Evolutionary conservation across 92 coral and sea anemone genomes (phyloP), one percentile per base, ranked within the genome.

Genomic region (Micromussa lordhowensis): DNA sequence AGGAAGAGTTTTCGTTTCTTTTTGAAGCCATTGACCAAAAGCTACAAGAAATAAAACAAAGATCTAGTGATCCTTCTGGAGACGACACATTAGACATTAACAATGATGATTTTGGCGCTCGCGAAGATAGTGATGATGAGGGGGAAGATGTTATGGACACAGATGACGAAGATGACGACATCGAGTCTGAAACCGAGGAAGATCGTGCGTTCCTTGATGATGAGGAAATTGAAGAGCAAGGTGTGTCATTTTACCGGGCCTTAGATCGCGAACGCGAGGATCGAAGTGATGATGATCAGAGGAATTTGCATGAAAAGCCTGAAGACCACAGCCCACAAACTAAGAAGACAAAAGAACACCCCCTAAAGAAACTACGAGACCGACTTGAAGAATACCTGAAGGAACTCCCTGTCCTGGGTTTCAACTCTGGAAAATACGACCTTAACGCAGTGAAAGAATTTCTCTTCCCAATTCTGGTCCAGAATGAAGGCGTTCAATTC

Each of bases 391-490:
- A 66, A 19, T 92, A 84, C 72, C 54, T 92, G 77, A 85, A 70
- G 70, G 85, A 92, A 70, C 86, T 88, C 21, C 94, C 88, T 13
- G 90, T 88, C 28, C 61, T 91, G 13, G 84, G 87, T n/a, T 88
- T 92, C 83, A 92, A 88, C 31, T 78, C 89, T 0, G 94, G 94
- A 0, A 92, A 92, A 44, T 91, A 91, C 68, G 91, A 91, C 26
- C 54, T 91, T 40, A 91, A 91, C 55, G 77, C 74, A 28, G 85
- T 79, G 35, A 92, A 89, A 68, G 40, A 89, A 54, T 79, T 77
- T 30, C 61, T 92, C 29, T 30, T 88, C 80, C 83, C 89, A 2
- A 82, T 79, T 75, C 87, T 92, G 78, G 83, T 85, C 3, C 63
- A 90, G 28, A 66, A 64, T 5, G 89, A 89, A 35, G 31, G 54